Conservation (phyloP, 2,888 invertebrate genomes). For the Rhingia campestris region DNA sequence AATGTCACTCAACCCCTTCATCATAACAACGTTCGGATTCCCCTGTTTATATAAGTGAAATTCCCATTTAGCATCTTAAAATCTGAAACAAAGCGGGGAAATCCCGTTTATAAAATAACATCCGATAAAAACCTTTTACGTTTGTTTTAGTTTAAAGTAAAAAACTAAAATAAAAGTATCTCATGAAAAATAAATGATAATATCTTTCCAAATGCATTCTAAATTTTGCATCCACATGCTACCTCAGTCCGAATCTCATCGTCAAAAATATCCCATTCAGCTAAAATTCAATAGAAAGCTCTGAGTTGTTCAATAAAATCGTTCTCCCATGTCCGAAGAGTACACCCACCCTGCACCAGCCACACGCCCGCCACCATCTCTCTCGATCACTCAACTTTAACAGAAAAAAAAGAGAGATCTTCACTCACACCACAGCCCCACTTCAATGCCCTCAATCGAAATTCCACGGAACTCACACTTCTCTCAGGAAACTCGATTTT, state of each 20-base stretch:
- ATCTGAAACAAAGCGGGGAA: too few species aligned
- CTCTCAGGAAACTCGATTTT: conserved; percentile 34
- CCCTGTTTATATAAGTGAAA: too few species aligned
- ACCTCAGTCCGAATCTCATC: conserved; percentile 24
- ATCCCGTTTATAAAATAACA: not conserved
- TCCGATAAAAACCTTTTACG: not conserved
- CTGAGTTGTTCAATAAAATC: not conserved
- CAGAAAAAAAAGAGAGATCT: conserved; percentile 30
- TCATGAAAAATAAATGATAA: too few species aligned
- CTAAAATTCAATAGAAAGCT: conserved; percentile 44
- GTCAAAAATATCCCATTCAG: conserved; percentile 13
- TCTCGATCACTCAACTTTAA: conserved; percentile 2
- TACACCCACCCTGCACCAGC: conserved; percentile 7
- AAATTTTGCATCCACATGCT: conserved; percentile 19
- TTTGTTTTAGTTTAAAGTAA: too few species aligned
- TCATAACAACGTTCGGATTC: too few species aligned
- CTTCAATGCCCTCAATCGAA: not conserved
- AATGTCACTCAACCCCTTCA: too few species aligned
- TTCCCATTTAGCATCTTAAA: too few species aligned
- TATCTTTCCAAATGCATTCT: not conserved
- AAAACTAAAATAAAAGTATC: too few species aligned
- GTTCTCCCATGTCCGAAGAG: conserved; percentile 20
- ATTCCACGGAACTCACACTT: conserved; percentile 49
- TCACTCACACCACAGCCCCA: too few species aligned
- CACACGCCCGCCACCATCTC: too few species aligned